Percentiles rank a stretch among this genome's conserved stretches.
phyloP scores from a whole-genome alignment of 2,797 vertebrate genomes.

The Acipenser oxyrinchus region DNA sequence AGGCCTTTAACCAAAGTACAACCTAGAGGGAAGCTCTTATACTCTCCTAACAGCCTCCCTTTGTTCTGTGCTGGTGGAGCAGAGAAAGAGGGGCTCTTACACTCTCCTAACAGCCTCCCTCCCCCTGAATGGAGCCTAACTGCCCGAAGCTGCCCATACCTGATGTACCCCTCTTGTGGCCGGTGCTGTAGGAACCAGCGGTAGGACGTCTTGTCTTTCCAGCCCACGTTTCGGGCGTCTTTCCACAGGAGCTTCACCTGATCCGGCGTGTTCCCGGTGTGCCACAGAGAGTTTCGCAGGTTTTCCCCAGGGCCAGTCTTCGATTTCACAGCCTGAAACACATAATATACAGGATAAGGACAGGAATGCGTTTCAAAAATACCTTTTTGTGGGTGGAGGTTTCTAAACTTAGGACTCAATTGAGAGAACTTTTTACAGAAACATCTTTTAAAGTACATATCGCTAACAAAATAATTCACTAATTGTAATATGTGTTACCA shows the following conservation, averaged over 20 bases:
- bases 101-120: neutral
- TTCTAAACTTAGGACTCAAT: no score
- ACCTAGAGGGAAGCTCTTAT: no score
- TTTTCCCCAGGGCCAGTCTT: constrained; percentile 88
- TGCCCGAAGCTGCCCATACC: constrained; percentile 49
- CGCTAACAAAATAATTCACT: no score
- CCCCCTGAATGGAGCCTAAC: no score
- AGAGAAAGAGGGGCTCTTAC: no score
- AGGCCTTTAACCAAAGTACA: neutral
- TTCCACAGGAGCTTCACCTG: constrained; percentile 96
- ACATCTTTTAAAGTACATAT: no score
- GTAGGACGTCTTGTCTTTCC: constrained; percentile 97
- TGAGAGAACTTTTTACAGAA: no score
- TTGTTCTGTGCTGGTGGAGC: neutral
- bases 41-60: neutral
- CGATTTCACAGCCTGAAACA: constrained; percentile 82
- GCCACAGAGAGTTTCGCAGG: constrained; percentile 89
- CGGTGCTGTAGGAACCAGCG: constrained; percentile 96
- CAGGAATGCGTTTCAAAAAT: no score
- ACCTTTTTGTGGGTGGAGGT: no score
- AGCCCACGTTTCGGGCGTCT: constrained; percentile 87
- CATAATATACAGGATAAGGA: no score
- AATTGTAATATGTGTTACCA: no score
- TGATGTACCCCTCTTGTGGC: constrained; percentile 91
- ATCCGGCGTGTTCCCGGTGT: constrained; percentile 81